Base-by-base conservation (phyloP, 2,888 invertebrate species). In the Epistrophe eligans region DNA sequence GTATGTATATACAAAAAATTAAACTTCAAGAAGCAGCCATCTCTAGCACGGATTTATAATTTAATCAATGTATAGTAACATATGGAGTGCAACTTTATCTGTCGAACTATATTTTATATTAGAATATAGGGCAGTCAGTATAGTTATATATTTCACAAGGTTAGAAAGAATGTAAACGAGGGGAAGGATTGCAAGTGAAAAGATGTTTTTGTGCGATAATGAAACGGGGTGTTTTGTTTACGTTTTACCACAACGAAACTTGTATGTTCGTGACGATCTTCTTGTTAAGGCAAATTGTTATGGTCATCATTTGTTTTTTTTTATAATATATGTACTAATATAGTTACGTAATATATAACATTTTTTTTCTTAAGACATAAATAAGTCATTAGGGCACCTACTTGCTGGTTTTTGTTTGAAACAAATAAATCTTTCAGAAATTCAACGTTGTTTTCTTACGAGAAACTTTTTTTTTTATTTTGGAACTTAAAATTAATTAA, bases 111-210 rank as follows among this genome's bases (percentile, higher is more conserved):
- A 24, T 1, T 0, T 0, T 24, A 19, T n/a, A 62, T 43, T 43
- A 62, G 40, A 66, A 66, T 48, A 17, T 48, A 48, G 66, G 66
- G 17, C 48, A 66, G 24, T n/a, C n/a, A n/a, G 17, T 45, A 58
- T 57, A 10, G 60, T 24, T 62, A 40, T 24, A 40, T 19, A 43
- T 62, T 28, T n/a, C 6, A 48, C 17, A 66, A 48, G 64, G 66
- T 19, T 66, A 48, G 17, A 32, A 32, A 32, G 8, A n/a, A n/a
- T 32, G n/a, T 1, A 50, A 67, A 38, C 13, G 19, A 17, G 66
- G 48, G 48, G 32, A 13, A 32, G 32, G n/a, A 60, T 24, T 60
- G 19, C 9, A 13, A 24, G 24, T 62, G 62, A 13, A 48, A 8
- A 66, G 28, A 48, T 35, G 4, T 50, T 50, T 67, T 50, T 67